Conservation (phyloP, 2,113 vertebrate genomes). For the Herpetotheres cachinnans region DNA sequence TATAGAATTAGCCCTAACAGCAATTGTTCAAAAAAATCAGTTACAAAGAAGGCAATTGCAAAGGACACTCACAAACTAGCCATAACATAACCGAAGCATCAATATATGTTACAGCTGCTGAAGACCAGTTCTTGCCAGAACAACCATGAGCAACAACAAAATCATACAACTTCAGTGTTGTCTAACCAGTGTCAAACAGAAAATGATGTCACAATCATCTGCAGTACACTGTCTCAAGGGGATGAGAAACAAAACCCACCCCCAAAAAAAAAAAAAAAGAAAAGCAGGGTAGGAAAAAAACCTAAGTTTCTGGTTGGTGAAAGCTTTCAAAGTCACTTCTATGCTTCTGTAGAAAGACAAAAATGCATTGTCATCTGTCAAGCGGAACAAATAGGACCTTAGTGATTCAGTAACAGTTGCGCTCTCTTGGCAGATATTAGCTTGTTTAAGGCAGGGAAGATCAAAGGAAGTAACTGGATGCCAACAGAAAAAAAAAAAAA, state of each 20-base stretch:
- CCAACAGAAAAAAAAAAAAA: slow-evolving; percentile 15
- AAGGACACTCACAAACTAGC: background rate
- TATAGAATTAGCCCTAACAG: background rate
- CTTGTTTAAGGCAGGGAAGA: slow-evolving; percentile 62
- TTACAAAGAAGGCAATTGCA: background rate
- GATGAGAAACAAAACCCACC: background rate
- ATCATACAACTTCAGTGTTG: background rate
- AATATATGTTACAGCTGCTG: background rate
- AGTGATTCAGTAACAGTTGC: slow-evolving; percentile 59
- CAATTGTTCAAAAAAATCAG: background rate
- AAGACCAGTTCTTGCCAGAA: background rate
- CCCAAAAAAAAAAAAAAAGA: background rate
- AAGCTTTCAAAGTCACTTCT: background rate
- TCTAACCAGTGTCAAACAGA: background rate
- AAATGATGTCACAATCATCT: background rate
- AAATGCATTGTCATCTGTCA: slow-evolving; percentile 36
- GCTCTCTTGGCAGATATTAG: slow-evolving; percentile 60
- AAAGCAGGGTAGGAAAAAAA: background rate
- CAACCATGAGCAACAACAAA: background rate
- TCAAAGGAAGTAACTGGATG: slow-evolving; percentile 59
- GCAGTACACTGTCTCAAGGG: background rate
- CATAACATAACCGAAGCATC: background rate
- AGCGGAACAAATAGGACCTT: slow-evolving; percentile 61
- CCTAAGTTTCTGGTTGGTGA: background rate
- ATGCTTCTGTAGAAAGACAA: background rate